Base-by-base conservation (phyloP, 2,797 vertebrate genomes). In the Gymnothorax reevesii region DNA sequence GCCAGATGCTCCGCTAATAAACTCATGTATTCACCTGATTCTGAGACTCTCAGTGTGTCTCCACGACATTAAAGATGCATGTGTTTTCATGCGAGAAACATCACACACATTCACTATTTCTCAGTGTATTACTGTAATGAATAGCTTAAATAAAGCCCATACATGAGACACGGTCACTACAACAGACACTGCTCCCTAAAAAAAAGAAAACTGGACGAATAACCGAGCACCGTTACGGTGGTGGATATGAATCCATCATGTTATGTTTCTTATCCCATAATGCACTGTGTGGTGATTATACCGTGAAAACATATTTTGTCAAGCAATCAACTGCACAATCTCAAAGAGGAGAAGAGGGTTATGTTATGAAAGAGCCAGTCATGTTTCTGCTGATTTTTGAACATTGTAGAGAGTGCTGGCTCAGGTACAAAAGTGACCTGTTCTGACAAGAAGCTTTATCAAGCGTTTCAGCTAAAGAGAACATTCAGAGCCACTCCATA, bases 1-100 rank as follows among this genome's bases (percentile, higher is more conserved):
- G 59, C 79, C 85, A 86, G 77, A 83, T 86, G 85, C 62, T 75
- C 64, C 42, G 27, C 77, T 83, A 33, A 86, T 82, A 86, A 83
- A 86, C 85, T 42, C 33, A 82, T 27, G 22, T 15, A 69, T 57
- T 86, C 57, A 86, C 85, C 79, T 83, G 79, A 86, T 66, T 83
- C 52, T 42, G 27, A 33, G 77, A 86, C 52, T 42, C 79, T 82
- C 85, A 33, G 57, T 22, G 42, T 86, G 85, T 66, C 62, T 60
- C 57, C 59, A 62, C 22, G n/a, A 75, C 84, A 85, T 59, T 79
- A 73, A 80, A 57, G 75, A 85, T 85, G 15, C 84, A 79, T 79
- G 15, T 85, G 13, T 79, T 85, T 85, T 59, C n/a, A 85, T 60
- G 84, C 10, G 57, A 73, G 57, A 69, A 27, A 85, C 71, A 85